Base-by-base conservation (phyloP, 92 coral and sea anemone genomes). In the Zoanthus solanderi region DNA sequence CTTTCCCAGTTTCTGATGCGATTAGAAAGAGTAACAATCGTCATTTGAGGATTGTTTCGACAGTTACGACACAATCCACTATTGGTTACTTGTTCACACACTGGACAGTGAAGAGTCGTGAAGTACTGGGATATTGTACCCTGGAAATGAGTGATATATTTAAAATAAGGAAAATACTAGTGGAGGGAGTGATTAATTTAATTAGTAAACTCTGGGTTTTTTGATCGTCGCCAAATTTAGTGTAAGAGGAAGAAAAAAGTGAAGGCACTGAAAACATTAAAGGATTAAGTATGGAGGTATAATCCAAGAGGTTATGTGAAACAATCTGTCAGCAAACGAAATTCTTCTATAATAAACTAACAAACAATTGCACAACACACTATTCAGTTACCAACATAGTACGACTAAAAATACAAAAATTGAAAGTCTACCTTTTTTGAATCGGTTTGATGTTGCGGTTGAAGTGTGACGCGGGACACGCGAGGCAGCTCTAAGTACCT, bases 401-500 rank as follows among this genome's bases (percentile, higher is more conserved):
- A 58, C 5, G 16, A 58, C 4, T 58, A 12, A 15, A 58, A 37
- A 37, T 58, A 6, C 65, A 61, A 18, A 7, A n/a, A 63, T 2
- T 45, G 63, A 29, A 7, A 30, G 31, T 80, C 54, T 84, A 87
- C 96, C 94, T 93, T 93, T 48, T 88, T 91, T 73, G 85, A 85
- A 17, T 79, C 92, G 74, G 86, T 66, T 16, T 66, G 61, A 6
- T 85, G 92, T 11, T 88, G 77, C 11, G 92, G 93, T 73, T 87
- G 89, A 50, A 84, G 93, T 16, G 90, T 84, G 50, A 93, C 92
- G 15, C 98, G 98, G 63, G 92, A 89, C 71, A 90, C 92, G 65
- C 99, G 94, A 18, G 99, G 99, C 44, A 96, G 92, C 54, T 96
- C 99, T 10, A 96, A 87, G 80, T 95, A 96, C 98, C 98, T 96